These are phyloP conservation scores for Phaetusa simplex DNA, from an alignment of 2,113 vertebrate genomes.

Conservation along the genomic window DNA sequence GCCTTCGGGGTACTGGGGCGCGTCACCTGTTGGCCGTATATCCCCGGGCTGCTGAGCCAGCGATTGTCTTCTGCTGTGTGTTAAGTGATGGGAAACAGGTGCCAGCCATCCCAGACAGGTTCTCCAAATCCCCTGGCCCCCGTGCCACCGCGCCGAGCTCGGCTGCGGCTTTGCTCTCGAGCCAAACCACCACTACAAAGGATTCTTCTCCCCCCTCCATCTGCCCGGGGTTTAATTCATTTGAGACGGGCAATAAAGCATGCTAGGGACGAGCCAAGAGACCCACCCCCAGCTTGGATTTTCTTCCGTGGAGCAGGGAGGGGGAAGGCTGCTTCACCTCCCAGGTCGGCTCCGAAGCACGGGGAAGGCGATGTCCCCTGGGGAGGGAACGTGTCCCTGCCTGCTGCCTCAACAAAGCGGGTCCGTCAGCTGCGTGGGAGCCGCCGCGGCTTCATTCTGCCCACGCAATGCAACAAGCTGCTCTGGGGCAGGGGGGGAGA, in stretches of 20 bases:
- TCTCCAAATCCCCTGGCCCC: constrained; percentile 45
- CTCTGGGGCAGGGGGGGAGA: neutral
- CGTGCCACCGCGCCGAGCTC: neutral
- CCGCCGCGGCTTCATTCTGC: constrained; percentile 27
- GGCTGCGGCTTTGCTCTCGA: constrained; percentile 35
- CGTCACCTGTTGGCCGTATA: constrained; percentile 54
- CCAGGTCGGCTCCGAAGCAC: neutral
- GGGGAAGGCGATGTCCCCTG: neutral
- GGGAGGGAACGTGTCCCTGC: fast-evolving
- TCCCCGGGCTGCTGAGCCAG: constrained; percentile 56
- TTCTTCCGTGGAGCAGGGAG: neutral
- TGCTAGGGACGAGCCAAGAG: neutral
- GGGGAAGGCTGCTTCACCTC: neutral
- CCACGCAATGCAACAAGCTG: neutral
- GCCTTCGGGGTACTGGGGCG: neutral
- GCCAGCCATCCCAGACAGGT: constrained; percentile 48
- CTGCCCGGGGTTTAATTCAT: constrained; percentile 49
- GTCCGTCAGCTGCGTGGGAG: neutral
- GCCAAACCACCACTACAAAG: constrained; percentile 57
- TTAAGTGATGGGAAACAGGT: constrained; percentile 58
- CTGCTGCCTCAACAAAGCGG: neutral
- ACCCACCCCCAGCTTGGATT: neutral
- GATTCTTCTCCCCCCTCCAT: constrained; percentile 44
- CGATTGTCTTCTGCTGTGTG: constrained; percentile 46
- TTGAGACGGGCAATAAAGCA: constrained; percentile 50